Evolutionary conservation across 2,888 invertebrate genomes (phyloP).

Genomic region (Epistrophe eligans): DNA sequence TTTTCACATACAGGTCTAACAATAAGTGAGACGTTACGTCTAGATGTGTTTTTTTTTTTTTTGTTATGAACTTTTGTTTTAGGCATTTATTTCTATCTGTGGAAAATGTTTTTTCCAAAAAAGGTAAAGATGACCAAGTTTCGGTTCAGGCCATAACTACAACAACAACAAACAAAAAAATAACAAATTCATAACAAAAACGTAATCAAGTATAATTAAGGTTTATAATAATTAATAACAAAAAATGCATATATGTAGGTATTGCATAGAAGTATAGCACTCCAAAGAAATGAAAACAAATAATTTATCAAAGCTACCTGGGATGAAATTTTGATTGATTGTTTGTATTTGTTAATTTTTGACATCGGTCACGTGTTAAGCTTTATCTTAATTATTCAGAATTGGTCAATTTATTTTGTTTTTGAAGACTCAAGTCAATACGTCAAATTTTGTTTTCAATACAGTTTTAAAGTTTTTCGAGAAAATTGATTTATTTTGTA

Average conservation of each 20-base stretch:
- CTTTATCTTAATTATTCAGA: too few relatives aligned
- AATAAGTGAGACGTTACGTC: slow-evolving; percentile 26
- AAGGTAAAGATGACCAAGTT: slow-evolving; percentile 25
- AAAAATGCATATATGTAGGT: too few relatives aligned
- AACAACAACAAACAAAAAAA: background rate
- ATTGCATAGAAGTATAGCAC: background rate
- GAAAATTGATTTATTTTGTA: too few relatives aligned
- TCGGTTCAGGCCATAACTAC: background rate
- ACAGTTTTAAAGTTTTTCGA: too few relatives aligned
- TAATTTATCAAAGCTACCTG: background rate
- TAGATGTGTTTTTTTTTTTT: too few relatives aligned
- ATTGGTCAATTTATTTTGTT: too few relatives aligned
- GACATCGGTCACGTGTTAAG: background rate
- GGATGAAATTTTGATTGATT: background rate
- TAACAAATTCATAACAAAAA: background rate
- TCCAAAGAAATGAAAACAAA: background rate
- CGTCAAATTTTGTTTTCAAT: too few relatives aligned
- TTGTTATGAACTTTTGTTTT: slow-evolving; percentile 19
- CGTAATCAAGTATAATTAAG: background rate
- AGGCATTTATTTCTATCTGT: slow-evolving; percentile 20
- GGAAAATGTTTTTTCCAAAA: slow-evolving; percentile 20
- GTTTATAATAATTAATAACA: background rate
- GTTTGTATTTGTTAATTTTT: background rate
- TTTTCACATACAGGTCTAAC: slow-evolving; percentile 4
- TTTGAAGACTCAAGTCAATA: too few relatives aligned